A percentile compares a stretch with the other conserved stretches of the same genome.
phyloP scores from a whole-genome alignment of 2,797 vertebrate species.

The Enoplosus armatus region DNA sequence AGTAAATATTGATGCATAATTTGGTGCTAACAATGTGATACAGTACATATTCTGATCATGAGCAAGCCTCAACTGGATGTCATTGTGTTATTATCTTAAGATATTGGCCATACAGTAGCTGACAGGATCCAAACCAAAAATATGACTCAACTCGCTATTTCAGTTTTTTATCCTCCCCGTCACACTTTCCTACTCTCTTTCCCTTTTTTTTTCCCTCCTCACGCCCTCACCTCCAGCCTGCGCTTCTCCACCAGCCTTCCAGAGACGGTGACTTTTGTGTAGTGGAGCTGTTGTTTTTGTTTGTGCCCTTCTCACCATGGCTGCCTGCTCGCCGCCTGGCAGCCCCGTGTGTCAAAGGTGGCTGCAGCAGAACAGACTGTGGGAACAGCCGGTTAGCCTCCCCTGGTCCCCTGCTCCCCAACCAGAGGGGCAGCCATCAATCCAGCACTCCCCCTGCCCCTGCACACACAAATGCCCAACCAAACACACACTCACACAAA shows the following conservation, averaged over 20 bases:
- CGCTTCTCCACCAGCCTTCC: slow-evolving; percentile 44
- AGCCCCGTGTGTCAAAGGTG: slow-evolving; percentile 90
- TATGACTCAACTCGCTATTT: too few relatives aligned
- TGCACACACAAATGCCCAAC: slow-evolving; percentile 76
- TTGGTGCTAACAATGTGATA: slow-evolving; percentile 1
- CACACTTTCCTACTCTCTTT: slow-evolving; percentile 27
- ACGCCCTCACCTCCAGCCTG: slow-evolving; percentile 47
- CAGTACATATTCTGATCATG: neutral
- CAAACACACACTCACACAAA: slow-evolving; percentile 81
- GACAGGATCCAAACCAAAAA: slow-evolving; percentile 30
- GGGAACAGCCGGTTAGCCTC: slow-evolving; percentile 91
- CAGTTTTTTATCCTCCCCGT: slow-evolving; percentile 39
- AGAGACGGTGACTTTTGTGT: slow-evolving; percentile 75
- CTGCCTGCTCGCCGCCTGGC: slow-evolving; percentile 87
- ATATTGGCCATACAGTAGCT: slow-evolving; percentile 16
- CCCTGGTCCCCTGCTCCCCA: slow-evolving; percentile 85
- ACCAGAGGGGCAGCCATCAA: slow-evolving; percentile 89
- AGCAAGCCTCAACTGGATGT: slow-evolving; percentile 13
- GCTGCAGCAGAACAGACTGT: slow-evolving; percentile 88
- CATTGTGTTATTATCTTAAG: neutral
- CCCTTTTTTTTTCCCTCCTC: slow-evolving; percentile 33
- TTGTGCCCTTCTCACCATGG: slow-evolving; percentile 81
- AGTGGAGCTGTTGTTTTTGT: slow-evolving; percentile 79
- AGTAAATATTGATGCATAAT: neutral
- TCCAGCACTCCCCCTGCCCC: slow-evolving; percentile 81